A percentile compares a stretch with the other conserved stretches of the same genome.
Conservation (phyloP, 1,140 invertebrate species). For the Cryptotermes secundus region DNA sequence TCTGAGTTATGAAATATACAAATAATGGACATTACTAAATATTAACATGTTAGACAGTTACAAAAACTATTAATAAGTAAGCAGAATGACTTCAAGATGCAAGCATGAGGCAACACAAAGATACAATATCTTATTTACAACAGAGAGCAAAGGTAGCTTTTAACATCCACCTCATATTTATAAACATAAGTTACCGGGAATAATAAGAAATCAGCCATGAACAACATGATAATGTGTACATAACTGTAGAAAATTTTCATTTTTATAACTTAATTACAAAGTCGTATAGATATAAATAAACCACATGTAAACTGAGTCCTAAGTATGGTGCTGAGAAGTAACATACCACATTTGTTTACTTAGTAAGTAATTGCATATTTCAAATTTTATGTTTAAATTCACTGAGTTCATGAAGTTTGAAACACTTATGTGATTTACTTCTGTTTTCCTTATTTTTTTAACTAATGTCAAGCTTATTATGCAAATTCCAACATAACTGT, state of each 20-base stretch:
- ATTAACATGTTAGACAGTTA: not conserved
- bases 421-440: not conserved
- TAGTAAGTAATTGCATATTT: not conserved
- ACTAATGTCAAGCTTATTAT: not conserved
- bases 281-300: not conserved
- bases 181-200: not conserved
- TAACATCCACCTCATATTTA: not conserved
- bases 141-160: not conserved
- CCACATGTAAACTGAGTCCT: not conserved
- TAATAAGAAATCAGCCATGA: constrained; percentile 31
- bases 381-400: not conserved
- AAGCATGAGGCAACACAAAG: too few species aligned
- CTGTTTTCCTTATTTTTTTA: too few species aligned
- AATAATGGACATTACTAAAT: not conserved
- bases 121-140: too few species aligned
- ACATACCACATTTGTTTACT: not conserved
- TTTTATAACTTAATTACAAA: not conserved
- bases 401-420: not conserved
- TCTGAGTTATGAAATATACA: not conserved
- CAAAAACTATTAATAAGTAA: not conserved
- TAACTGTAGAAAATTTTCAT: constrained; percentile 1
- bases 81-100: too few species aligned
- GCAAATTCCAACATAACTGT: not conserved
- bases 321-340: not conserved
- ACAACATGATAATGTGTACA: not conserved